Evolutionary conservation across 2,888 invertebrate species (phyloP), one percentile per base, ranked within the genome.

Genomic region (Scaptomyza polygonia): DNA sequence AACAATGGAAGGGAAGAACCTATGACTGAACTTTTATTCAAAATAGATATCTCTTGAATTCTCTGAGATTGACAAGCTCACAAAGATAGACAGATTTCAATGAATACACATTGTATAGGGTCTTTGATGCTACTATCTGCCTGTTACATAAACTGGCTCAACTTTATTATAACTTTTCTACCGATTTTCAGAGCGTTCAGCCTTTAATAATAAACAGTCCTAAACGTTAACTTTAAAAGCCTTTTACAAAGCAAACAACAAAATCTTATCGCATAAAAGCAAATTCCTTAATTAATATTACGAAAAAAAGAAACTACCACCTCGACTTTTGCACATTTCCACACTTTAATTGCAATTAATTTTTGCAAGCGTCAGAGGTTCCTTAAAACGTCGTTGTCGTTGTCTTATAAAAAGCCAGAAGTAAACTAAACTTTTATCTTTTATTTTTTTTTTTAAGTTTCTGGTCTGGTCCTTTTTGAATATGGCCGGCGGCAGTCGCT

Each of bases 271-370:
- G 29, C 42, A 52, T 12, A n/a, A 39, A 30, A 48, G 27, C 27
- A 51, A 66, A 69, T 40, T 44, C 34, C 25, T 36, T 72, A 67
- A 68, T 78, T 66, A 64, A 73, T 73, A 62, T 59, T 48, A 40
- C 47, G 14, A 32, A 32, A 53, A 64, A 55, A 57, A 49, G 49
- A 52, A 61, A 61, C 51, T 64, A 55, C 36, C 5, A 0, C 5
- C 21, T 18, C 42, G 67, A 75, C 63, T 77, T 74, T 45, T 57
- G 36, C 32, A 36, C 56, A 72, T 56, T 57, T 77, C 59, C 59
- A 57, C 66, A 69, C 67, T 80, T 86, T 84, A 80, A 81, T 86
- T 77, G 81, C 78, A 80, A 81, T 81, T 80, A 86, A 72, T 74
- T 67, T 62, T 43, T 69, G 63, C 67, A 67, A 59, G 43, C 59